Base-by-base conservation (phyloP, 2,797 vertebrate species). In the Cyprinella venusta region DNA sequence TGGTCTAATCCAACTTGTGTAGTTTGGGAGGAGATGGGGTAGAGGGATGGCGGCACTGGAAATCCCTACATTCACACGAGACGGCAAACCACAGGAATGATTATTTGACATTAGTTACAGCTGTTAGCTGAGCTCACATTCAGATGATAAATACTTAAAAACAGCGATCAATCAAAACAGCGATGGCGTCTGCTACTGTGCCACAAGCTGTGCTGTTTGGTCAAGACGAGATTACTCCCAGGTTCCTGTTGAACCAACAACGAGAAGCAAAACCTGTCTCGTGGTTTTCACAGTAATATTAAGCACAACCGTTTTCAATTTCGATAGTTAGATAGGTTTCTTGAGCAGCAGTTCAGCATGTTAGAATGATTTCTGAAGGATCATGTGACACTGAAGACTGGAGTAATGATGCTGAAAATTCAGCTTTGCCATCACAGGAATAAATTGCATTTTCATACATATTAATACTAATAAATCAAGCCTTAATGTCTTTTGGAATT, bases 1-100 rank as follows among this genome's bases (percentile, higher is more conserved):
- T 65, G 76, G 80, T 81, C 75, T 88, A 87, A 89, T 88, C 87
- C 84, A 70, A 65, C 69, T 86, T 48, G 30, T 80, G 80, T 69
- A 71, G 83, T 80, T 81, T 52, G 45, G 45, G 45, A 52, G 68
- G 79, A 80, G 38, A 26, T 26, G 71, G 74, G 84, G 38, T 13
- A 6, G 24, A 63, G 80, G 80, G 72, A 67, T 59, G 67, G 56
- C 8, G 30, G 24, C 50, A 82, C 50, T 40, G 72, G 48, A 70
- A 67, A 56, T 40, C 61, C 24, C 79, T 50, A 48, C 30, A 8
- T 45, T 70, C 8, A 54, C 67, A 79, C 12, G 21, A 65, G 76
- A 76, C 10, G 12, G 8, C 76, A 38, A 80, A 82, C 56, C 76
- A 40, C 64, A 48, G 61, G 65, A 76, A 77, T 26, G 70, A 70